These are phyloP conservation scores for Hipparchia sbordonii DNA, from an alignment of 2,888 invertebrate species.

Conservation along the genomic window DNA sequence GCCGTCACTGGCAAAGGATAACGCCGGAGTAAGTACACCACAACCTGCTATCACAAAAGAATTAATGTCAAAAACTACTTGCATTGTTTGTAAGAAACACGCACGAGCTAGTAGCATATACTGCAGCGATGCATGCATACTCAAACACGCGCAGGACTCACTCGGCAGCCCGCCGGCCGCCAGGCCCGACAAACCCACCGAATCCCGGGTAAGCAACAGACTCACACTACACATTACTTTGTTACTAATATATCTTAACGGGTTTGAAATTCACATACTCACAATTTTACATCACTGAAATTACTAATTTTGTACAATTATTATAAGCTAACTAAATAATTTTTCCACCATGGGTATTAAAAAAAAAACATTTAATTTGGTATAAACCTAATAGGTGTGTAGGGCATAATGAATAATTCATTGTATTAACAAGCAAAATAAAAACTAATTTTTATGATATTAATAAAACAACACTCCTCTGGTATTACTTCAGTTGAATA, in stretches of 20 bases:
- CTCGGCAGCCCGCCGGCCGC: slow-evolving; percentile 58
- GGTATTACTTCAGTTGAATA: too few species aligned
- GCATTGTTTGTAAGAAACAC: slow-evolving; percentile 90
- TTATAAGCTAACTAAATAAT: background rate
- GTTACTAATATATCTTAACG: slow-evolving; percentile 10
- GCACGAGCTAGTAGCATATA: slow-evolving; percentile 93
- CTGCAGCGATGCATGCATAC: slow-evolving; percentile 94
- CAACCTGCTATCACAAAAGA: slow-evolving; percentile 48
- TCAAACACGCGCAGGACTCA: slow-evolving; percentile 91
- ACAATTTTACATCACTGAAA: background rate
- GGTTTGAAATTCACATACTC: background rate
- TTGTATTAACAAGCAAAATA: too few species aligned
- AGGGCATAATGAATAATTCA: too few species aligned
- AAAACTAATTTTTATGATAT: too few species aligned
- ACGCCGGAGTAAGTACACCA: slow-evolving; percentile 40
- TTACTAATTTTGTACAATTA: background rate
- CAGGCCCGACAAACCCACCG: slow-evolving; percentile 62
- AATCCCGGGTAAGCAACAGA: slow-evolving; percentile 64
- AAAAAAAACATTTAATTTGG: too few species aligned
- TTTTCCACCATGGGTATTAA: background rate
- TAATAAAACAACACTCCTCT: too few species aligned
- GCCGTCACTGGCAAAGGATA: slow-evolving; percentile 33
- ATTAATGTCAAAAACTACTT: slow-evolving; percentile 69
- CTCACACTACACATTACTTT: background rate
- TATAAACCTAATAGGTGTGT: too few species aligned